Evolutionary conservation across 2,888 invertebrate species (phyloP).

Genomic region (Clepsis dumicolana): DNA sequence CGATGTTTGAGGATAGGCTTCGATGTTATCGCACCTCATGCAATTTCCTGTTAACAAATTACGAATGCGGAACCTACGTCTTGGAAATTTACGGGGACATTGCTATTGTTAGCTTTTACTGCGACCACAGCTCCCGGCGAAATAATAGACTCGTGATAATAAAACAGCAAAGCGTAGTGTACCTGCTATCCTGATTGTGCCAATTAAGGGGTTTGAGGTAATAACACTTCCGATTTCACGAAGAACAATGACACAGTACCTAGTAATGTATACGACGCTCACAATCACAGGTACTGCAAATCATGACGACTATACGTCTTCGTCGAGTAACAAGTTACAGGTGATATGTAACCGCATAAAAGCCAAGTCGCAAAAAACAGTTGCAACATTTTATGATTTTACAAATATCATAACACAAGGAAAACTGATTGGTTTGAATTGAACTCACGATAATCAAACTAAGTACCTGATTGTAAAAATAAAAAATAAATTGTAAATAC

Average conservation of each 20-base stretch:
- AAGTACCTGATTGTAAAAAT: neutral
- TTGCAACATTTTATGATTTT: neutral
- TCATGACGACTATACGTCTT: neutral
- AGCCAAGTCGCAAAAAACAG: neutral
- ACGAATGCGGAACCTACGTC: conserved; percentile 42
- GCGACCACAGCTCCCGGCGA: conserved; percentile 15
- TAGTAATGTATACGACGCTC: neutral
- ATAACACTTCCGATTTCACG: conserved; percentile 26
- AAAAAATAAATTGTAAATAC: conserved; percentile 14
- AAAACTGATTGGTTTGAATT: neutral
- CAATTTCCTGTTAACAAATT: conserved; percentile 44
- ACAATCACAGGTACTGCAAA: neutral
- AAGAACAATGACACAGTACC: conserved; percentile 24
- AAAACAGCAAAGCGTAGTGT: conserved; percentile 34
- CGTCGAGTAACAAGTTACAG: neutral
- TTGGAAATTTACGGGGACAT: conserved; percentile 44
- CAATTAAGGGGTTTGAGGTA: conserved; percentile 24
- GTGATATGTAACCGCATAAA: neutral
- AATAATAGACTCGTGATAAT: conserved; percentile 42
- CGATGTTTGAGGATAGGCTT: conserved; percentile 50
- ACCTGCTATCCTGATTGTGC: conserved; percentile 25
- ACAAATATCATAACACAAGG: neutral
- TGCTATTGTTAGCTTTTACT: conserved; percentile 41
- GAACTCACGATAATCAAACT: neutral
- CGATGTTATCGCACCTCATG: conserved; percentile 38